These are phyloP conservation scores for Dichetophora obliterata DNA, from an alignment of 2,888 invertebrate genomes.

Conservation along the genomic window DNA sequence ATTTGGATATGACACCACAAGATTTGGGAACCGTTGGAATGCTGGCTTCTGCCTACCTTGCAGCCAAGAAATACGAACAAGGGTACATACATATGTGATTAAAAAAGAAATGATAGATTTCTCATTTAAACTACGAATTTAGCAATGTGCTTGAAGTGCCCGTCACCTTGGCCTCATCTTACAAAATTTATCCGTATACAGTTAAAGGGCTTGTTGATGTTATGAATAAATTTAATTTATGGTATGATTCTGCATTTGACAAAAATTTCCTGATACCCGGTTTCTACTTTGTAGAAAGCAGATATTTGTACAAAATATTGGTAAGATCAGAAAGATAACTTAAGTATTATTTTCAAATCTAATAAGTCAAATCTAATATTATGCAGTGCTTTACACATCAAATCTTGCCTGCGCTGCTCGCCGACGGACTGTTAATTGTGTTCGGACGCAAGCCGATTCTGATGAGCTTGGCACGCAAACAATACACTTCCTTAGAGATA, in stretches of 20 bases:
- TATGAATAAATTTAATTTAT: conserved; percentile 30
- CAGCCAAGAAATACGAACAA: conserved; percentile 31
- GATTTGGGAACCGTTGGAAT: conserved; percentile 57
- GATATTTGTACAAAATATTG: conserved; percentile 43
- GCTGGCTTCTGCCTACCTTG: conserved; percentile 44
- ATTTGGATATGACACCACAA: conserved; percentile 60
- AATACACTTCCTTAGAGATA: conserved; percentile 55
- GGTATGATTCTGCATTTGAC: conserved; percentile 41
- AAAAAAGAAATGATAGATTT: background rate
- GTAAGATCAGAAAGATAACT: conserved; percentile 23
- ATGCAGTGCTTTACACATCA: background rate
- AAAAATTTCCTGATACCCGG: conserved; percentile 45
- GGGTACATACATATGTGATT: background rate
- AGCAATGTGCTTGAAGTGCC: conserved; percentile 29
- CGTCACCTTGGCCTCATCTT: conserved; percentile 41
- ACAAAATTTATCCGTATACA: background rate
- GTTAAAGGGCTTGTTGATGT: background rate
- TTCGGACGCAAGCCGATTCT: conserved; percentile 54
- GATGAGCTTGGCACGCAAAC: conserved; percentile 57
- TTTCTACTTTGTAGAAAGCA: conserved; percentile 23
- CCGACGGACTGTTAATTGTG: conserved; percentile 53
- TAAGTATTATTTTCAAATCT: no score
- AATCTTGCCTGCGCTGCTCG: conserved; percentile 55
- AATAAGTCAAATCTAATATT: no score
- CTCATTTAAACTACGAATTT: background rate